Conservation (phyloP, 1,140 invertebrate genomes). For the Goniozus legneri region DNA sequence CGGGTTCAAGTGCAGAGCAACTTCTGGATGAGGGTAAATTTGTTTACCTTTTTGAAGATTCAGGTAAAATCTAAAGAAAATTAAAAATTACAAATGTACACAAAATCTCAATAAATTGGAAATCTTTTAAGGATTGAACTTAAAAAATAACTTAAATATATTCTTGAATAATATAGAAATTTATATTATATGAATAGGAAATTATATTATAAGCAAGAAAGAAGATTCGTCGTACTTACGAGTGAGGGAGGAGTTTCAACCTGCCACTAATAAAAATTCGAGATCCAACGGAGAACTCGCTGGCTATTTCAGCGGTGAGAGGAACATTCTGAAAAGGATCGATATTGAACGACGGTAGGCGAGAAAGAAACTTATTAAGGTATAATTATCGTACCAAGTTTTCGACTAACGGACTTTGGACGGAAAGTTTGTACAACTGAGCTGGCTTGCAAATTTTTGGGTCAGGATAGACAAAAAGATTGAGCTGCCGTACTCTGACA, state of each 20-base stretch:
- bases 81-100: too few species aligned
- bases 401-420: constrained; percentile 30
- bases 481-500: constrained; percentile 43
- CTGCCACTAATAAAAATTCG: constrained; percentile 58
- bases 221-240: constrained; percentile 35
- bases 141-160: too few species aligned
- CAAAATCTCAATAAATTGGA: constrained; percentile 2
- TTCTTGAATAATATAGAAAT: background rate
- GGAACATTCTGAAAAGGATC: constrained; percentile 41
- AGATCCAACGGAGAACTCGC: constrained; percentile 50
- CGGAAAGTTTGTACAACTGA: constrained; percentile 28
- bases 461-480: constrained; percentile 53
- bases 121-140: background rate
- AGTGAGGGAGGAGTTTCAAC: constrained; percentile 63
- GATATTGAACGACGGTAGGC: constrained; percentile 1
- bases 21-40: constrained; percentile 62
- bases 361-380: background rate
- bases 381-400: constrained; percentile 32
- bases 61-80: constrained; percentile 58
- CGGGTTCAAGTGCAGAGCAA: constrained; percentile 65
- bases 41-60: constrained; percentile 64
- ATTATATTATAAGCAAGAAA: background rate
- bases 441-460: constrained; percentile 39
- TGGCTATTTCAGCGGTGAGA: constrained; percentile 45
- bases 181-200: background rate